These are phyloP conservation scores for Nothoprocta perdicaria DNA, from an alignment of 2,113 vertebrate species.

Conservation along the genomic window DNA sequence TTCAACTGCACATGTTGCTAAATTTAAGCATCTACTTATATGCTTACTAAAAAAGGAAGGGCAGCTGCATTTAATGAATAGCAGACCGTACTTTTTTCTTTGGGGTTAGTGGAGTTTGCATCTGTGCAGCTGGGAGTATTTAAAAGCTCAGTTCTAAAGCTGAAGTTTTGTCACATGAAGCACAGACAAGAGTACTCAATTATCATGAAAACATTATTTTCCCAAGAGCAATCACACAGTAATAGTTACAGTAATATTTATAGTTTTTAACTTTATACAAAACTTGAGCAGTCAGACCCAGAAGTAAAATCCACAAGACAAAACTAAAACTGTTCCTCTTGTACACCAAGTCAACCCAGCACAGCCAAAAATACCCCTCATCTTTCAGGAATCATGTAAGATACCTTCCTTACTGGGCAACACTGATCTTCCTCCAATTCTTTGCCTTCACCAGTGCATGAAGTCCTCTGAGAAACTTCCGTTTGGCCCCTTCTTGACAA, in stretches of 20 bases:
- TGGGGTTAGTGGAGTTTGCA: background rate
- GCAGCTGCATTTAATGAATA: conserved; percentile 46
- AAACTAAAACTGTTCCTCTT: background rate
- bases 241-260: background rate
- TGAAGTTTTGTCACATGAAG: background rate
- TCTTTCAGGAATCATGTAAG: background rate
- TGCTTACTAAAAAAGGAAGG: conserved; percentile 31
- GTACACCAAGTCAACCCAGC: background rate
- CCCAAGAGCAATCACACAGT: background rate
- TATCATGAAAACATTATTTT: background rate
- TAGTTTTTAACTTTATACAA: background rate
- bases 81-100: background rate
- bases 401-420: background rate
- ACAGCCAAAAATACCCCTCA: background rate
- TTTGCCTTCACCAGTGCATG: background rate
- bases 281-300: background rate
- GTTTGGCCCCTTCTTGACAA: background rate
- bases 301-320: background rate
- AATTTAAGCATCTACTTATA: conserved; percentile 44
- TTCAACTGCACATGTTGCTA: conserved; percentile 14
- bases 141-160: background rate
- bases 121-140: conserved; percentile 3
- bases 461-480: background rate
- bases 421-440: background rate
- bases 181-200: background rate